A percentile compares a stretch with the other conserved stretches of the same genome.
phyloP scores from a whole-genome alignment of 2,888 invertebrate species.

The Gastracanthus pulcherrimus region DNA sequence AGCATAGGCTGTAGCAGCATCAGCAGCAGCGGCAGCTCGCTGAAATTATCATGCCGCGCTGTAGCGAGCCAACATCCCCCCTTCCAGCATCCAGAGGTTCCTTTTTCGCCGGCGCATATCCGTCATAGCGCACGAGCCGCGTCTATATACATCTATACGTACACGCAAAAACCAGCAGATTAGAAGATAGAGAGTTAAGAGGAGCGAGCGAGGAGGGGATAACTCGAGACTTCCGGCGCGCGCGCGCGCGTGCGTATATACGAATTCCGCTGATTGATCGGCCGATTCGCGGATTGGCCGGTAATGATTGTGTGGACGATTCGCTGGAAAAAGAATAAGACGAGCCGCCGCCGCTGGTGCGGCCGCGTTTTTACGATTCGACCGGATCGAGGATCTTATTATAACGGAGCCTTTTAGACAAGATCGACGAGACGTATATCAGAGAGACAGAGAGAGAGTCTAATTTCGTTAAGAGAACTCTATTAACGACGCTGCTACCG shows the following conservation, averaged over 20 bases:
- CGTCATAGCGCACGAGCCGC: not conserved
- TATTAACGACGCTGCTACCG: conserved; percentile 10
- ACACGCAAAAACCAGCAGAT: not conserved
- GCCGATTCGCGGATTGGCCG: conserved; percentile 57
- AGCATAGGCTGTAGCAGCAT: too few species aligned
- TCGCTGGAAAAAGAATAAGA: conserved; percentile 19
- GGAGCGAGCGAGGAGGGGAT: conserved; percentile 30
- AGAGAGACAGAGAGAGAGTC: not conserved
- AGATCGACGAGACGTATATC: not conserved
- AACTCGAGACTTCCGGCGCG: conserved; percentile 63
- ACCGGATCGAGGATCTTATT: conserved; percentile 28
- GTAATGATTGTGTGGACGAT: conserved; percentile 10
- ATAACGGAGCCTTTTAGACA: conserved; percentile 17
- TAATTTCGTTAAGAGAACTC: conserved; percentile 44
- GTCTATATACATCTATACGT: not conserved
- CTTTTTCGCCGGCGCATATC: not conserved
- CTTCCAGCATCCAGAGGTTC: too few species aligned
- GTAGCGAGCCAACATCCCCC: not conserved
- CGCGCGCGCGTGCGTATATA: not conserved
- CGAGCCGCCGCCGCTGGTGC: too few species aligned
- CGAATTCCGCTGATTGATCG: conserved; percentile 16
- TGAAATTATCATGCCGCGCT: not conserved
- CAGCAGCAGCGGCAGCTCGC: too few species aligned
- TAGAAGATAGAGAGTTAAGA: not conserved
- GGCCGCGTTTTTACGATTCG: conserved; percentile 43